Evolutionary conservation across 2,797 vertebrate genomes (phyloP).

Genomic region (Nannoperca australis): DNA sequence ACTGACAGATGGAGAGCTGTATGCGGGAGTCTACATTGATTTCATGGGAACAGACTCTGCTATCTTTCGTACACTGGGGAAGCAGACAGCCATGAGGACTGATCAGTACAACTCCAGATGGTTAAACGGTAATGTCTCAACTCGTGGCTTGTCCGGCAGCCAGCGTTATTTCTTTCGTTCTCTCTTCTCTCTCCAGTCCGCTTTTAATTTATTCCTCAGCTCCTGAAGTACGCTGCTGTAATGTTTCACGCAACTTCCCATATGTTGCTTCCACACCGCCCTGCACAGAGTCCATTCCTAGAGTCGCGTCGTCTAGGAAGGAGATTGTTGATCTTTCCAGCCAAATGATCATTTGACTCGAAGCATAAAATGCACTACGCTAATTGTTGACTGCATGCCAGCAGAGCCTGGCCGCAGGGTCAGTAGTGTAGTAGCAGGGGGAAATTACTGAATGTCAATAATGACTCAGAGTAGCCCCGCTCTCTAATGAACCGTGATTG

Average conservation of each 20-base stretch:
- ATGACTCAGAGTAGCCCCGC: conserved; percentile 51
- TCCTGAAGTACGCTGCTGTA: conserved; percentile 3
- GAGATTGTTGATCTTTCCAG: conserved; percentile 42
- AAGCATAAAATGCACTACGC: conserved; percentile 44
- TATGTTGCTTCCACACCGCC: background rate
- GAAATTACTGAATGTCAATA: conserved; percentile 60
- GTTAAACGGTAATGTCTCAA: conserved; percentile 91
- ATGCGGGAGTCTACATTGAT: conserved; percentile 97
- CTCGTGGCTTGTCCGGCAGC: conserved; percentile 40
- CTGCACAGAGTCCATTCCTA: conserved; percentile 2
- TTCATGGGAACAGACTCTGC: conserved; percentile 99
- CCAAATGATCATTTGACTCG: conserved; percentile 40
- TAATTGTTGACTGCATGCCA: conserved; percentile 55
- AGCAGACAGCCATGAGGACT: conserved; percentile 98
- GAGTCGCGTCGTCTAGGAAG: conserved; percentile 22
- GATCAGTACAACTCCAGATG: conserved; percentile 99
- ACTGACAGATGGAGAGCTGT: conserved; percentile 95
- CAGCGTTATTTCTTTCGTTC: conserved; percentile 38
- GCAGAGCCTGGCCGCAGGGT: conserved; percentile 48
- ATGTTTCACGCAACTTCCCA: conserved; percentile 9
- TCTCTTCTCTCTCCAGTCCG: conserved; percentile 30
- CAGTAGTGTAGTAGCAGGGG: conserved; percentile 33
- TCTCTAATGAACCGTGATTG: conserved; percentile 67
- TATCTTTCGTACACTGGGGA: conserved; percentile 98
- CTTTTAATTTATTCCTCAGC: conserved; percentile 50